phyloP scores from a whole-genome alignment of 1,140 invertebrate species.

The Medauroidea extradentata region DNA sequence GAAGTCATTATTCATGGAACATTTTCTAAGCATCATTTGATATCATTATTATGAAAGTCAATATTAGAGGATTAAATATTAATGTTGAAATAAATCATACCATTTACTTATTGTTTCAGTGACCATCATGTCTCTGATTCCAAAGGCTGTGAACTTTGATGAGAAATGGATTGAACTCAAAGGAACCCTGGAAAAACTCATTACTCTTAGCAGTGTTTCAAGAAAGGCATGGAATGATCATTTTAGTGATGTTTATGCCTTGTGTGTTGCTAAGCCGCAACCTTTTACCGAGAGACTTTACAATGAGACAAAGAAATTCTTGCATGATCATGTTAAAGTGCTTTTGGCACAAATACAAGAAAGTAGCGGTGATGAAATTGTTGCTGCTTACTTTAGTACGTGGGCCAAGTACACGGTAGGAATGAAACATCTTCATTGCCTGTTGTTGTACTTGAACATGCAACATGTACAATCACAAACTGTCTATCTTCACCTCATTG shows the following conservation, averaged over 20 bases:
- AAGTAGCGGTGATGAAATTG: conserved; percentile 48
- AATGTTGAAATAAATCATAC: no score
- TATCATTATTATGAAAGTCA: no score
- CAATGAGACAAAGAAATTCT: conserved; percentile 75
- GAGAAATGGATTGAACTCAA: conserved; percentile 80
- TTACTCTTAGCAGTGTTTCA: conserved; percentile 79
- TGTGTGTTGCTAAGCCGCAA: conserved; percentile 89
- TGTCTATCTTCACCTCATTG: conserved; percentile 81
- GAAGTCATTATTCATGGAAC: no score
- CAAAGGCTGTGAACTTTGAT: conserved; percentile 85
- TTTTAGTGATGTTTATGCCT: conserved; percentile 77
- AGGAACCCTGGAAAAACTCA: conserved; percentile 84
- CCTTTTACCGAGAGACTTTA: conserved; percentile 82
- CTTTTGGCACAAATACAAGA: conserved; percentile 56
- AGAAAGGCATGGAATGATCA: conserved; percentile 83
- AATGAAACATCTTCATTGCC: conserved; percentile 77
- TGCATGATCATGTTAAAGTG: conserved; percentile 75
- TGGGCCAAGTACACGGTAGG: conserved; percentile 87
- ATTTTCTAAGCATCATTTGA: no score
- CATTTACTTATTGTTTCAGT: no score
- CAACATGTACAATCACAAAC: conserved; percentile 90
- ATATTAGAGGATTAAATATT: no score
- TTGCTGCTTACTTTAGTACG: conserved; percentile 66
- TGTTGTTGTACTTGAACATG: conserved; percentile 88
- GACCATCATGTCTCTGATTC: conserved; percentile 82